A percentile compares a stretch with the other conserved stretches of the same genome.
phyloP scores from a whole-genome alignment of 2,888 invertebrate genomes.

The Chironomus tentans region DNA sequence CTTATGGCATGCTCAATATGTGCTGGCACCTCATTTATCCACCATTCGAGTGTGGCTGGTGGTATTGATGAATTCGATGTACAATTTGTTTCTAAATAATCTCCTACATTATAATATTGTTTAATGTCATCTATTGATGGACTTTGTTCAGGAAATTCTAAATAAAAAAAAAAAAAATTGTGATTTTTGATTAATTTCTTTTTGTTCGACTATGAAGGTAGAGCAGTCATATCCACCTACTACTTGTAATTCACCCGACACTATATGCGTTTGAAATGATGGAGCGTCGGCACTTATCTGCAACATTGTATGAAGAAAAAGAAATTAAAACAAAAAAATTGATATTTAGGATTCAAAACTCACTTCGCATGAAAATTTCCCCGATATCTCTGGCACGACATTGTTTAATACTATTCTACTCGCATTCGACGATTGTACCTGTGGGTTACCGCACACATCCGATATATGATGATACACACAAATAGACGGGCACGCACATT shows the following conservation, averaged over 20 bases:
- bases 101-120: conserved; percentile 46
- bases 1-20: not conserved
- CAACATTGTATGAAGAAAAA: no score
- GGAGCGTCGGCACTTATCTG: conserved; percentile 43
- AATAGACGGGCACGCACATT: no score
- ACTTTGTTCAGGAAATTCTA: conserved; percentile 45
- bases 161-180: conserved; percentile 26
- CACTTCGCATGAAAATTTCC: conserved; percentile 41
- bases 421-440: conserved; percentile 35
- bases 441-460: not conserved
- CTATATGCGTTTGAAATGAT: conserved; percentile 40
- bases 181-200: conserved; percentile 9
- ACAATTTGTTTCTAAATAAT: conserved; percentile 47
- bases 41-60: conserved; percentile 50
- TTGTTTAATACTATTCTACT: conserved; percentile 39
- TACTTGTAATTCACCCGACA: conserved; percentile 40
- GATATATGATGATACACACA: not conserved
- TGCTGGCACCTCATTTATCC: conserved; percentile 44
- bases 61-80: conserved; percentile 48
- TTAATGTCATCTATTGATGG: conserved; percentile 48
- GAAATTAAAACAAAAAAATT: no score
- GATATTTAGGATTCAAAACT: no score
- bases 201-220: not conserved
- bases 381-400: conserved; percentile 38
- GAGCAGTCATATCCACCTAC: conserved; percentile 35